Evolutionary conservation across 2,888 invertebrate species (phyloP), one percentile per base, ranked within the genome.

Genomic region (Agonopterix arenella): DNA sequence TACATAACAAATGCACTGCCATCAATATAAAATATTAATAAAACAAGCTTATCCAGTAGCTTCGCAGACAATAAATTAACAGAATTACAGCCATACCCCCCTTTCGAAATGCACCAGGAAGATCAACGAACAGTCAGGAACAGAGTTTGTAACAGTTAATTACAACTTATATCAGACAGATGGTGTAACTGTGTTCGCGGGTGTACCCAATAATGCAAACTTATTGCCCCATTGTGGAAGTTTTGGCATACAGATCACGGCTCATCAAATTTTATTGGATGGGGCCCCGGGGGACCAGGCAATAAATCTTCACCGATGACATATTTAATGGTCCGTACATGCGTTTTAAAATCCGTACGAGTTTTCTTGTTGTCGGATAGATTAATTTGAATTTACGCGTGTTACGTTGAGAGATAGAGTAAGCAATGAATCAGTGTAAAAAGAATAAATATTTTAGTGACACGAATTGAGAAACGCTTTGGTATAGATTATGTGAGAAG

Each of bases 211-310:
- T 76, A 70, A 73, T 66, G 67, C 67, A 65, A 66, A 76, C 68
- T 77, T 77, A 78, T 75, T 70, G 73, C 70, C 59, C 69, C 70
- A 78, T 82, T 82, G 82, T 82, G 77, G 81, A 78, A 78, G 68
- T 80, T 83, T 80, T 78, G 76, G 80, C 80, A 77, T 73, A 79
- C 76, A 76, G 74, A 84, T 77, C 81, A 86, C 75, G 88, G 83
- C 73, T 82, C 88, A 88, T 85, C 79, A 80, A 85, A 61, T 82
- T 82, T 82, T 80, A 82, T 84, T 80, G 66, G 73, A 65, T 71
- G 70, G 80, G 81, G 76, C 62, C 28, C 7, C 66, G 57, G 68
- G 49, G 67, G 67, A 67, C 58, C 57, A 59, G 55, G 59, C 67
- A 59, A 77, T 86, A 84, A 86, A 89, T 86, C 71, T 66, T 65